Evolutionary conservation across 2,888 invertebrate genomes (phyloP).

Genomic region (Steromphala cineraria): DNA sequence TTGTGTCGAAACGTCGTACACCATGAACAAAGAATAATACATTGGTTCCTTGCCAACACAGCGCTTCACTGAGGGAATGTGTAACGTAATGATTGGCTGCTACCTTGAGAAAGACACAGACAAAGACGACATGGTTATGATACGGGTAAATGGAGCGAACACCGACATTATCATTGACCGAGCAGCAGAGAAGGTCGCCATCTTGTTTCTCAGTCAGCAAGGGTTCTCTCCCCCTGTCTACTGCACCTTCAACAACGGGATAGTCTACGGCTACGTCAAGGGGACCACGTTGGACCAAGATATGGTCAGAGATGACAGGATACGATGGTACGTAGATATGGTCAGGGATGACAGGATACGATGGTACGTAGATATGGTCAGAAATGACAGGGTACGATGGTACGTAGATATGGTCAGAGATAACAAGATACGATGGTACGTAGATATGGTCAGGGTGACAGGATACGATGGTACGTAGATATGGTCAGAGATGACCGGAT

Average conservation of each 20-base stretch:
- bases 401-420: too few relatives aligned
- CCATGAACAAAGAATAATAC: too few relatives aligned
- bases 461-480: too few relatives aligned
- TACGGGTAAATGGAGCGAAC: conserved; percentile 93
- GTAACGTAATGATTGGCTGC: conserved; percentile 92
- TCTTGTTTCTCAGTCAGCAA: conserved; percentile 75
- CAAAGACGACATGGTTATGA: conserved; percentile 84
- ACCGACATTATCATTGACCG: conserved; percentile 94
- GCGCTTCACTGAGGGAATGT: conserved; percentile 95
- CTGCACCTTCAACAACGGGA: conserved; percentile 93
- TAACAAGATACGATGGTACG: too few relatives aligned
- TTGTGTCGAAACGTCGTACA: too few relatives aligned
- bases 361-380: too few relatives aligned
- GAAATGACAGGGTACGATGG: too few relatives aligned
- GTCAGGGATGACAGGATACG: too few relatives aligned
- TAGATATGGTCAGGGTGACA: too few relatives aligned
- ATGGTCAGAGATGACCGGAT: too few relatives aligned
- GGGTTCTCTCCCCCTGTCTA: conserved; percentile 90
- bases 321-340: conserved; percentile 34
- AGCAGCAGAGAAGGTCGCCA: conserved; percentile 80
- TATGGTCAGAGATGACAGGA: conserved; percentile 62
- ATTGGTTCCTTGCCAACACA: conserved; percentile 73
- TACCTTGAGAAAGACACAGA: conserved; percentile 75
- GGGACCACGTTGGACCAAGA: conserved; percentile 79
- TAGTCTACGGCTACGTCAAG: conserved; percentile 87